Evolutionary conservation across 1,140 invertebrate genomes (phyloP), one percentile per base, ranked within the genome.

Genomic region (Drosophila grimshawi): DNA sequence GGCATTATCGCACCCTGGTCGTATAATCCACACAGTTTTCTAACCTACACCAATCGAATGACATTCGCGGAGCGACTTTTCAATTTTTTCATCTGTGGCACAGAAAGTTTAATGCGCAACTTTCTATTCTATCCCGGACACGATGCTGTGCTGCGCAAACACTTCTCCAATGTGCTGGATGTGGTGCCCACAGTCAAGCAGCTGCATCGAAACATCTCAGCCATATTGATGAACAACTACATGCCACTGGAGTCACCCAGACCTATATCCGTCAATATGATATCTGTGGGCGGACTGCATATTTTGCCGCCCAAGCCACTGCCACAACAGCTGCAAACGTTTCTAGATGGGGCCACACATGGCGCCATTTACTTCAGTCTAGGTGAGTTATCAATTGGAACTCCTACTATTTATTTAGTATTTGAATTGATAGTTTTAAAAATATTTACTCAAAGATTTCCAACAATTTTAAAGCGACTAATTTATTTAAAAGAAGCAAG

Each of bases 281-380:
- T 94, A 2, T 80, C 93, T 49, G 92, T 94, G 52, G 93, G 92
- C 5, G 94, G 94, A 19, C 89, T 93, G 52, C 94, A 94, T 51
- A 92, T 93, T 8, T 37, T 77, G 32, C 88, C 80, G 11, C 46
- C 67, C 52, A 92, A 92, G 49, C 53, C 86, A 0, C 73, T 94
- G 56, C 91, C 93, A 1, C 37, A 78, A 30, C 76, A 68, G 11
- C 60, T 91, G 3, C 64, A 91, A 27, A 53, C 32, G 32, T 91
- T 91, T 48, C 51, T 93, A 0, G 92, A 94, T 65, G 85, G 79
- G 2, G 92, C 94, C 0, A 79, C 74, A 3, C 70, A 94, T 48
- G 94, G 94, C 2, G 94, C 93, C 5, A 93, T 95, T 0, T 95
- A 94, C 65, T 94, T 95, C 32, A 94, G 93, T 68, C 77, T 95